Evolutionary conservation across 2,797 vertebrate species (phyloP), one percentile per base, ranked within the genome.

Genomic region (Pampus argenteus): DNA sequence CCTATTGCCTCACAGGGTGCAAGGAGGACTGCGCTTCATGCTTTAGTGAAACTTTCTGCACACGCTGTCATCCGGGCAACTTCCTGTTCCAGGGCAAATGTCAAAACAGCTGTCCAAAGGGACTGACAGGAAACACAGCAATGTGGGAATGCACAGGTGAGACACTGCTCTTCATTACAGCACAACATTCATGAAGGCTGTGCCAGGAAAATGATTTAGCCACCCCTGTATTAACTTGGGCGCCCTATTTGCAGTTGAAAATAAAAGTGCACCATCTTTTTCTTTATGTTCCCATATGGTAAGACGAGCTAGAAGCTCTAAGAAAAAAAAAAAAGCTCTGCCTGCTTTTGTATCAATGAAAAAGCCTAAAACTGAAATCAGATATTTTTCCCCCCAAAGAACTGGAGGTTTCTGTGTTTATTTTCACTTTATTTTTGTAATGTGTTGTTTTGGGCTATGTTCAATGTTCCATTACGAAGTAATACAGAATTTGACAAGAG

Each of bases 11-110:
- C 58, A 31, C 83, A 92, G 91, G 82, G 77, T 92, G 91, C 76
- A 87, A 70, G 54, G 82, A 79, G 7, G 84, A 90, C 64, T 92
- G 89, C 0, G 79, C 78, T 18, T 87, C 84, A 44, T 92, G 90
- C 71, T 91, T 92, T 74, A 89, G 84, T 47, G 86, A 89, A 67
- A 77, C 34, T n/a, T 93, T 92, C 83, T 92, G 90, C 85, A 92
- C 88, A 13, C 87, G 66, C 7, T 92, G 91, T 28, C 84, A 80
- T 44, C 60, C 31, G 2, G 87, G 84, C 45, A 76, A 66, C 81
- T 92, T 89, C 66, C 71, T 92, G 60, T 78, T 82, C 59, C 69
- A 67, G 20, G 91, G 91, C 2, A 91, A 83, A 70, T 92, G 91
- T 72, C 85, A 78, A 57, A 70, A 9, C 59, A 88, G 78, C 71